phyloP scores from a whole-genome alignment of 1,140 invertebrate genomes.

The Drosophila grimshawi region DNA sequence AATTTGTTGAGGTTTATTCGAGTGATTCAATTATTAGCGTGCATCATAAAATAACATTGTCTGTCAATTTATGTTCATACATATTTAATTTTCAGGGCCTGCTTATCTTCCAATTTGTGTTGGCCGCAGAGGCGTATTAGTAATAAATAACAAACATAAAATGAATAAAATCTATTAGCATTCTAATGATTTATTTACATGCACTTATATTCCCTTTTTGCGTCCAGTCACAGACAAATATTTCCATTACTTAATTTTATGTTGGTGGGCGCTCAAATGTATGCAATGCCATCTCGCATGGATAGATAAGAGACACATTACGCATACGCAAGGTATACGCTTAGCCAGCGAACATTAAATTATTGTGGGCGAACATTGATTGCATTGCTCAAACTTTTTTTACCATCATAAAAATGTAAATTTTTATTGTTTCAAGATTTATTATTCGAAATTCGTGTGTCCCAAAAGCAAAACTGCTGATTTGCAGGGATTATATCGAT shows the following conservation, averaged over 20 bases:
- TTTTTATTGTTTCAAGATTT: conserved; percentile 74
- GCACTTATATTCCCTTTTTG: conserved; percentile 17
- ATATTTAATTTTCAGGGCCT: neutral
- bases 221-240: neutral
- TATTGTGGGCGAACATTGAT: conserved; percentile 32
- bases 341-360: conserved; percentile 36
- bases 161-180: conserved; percentile 55
- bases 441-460: conserved; percentile 51
- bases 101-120: conserved; percentile 1
- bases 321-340: conserved; percentile 40
- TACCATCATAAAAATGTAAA: conserved; percentile 71
- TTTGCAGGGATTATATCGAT: conserved; percentile 59
- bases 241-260: conserved; percentile 31
- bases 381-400: conserved; percentile 49
- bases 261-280: conserved; percentile 4
- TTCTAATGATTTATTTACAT: conserved; percentile 59
- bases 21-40: neutral
- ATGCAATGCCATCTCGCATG: conserved; percentile 49
- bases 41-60: conserved; percentile 1
- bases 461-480: conserved; percentile 66
- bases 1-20: neutral
- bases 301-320: conserved; percentile 33
- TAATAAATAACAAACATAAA: conserved; percentile 19
- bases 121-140: conserved; percentile 6
- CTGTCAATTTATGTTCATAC: conserved; percentile 11